These are phyloP conservation scores for Achatina immaculata DNA, from an alignment of 1,140 invertebrate species.

Conservation along the genomic window DNA sequence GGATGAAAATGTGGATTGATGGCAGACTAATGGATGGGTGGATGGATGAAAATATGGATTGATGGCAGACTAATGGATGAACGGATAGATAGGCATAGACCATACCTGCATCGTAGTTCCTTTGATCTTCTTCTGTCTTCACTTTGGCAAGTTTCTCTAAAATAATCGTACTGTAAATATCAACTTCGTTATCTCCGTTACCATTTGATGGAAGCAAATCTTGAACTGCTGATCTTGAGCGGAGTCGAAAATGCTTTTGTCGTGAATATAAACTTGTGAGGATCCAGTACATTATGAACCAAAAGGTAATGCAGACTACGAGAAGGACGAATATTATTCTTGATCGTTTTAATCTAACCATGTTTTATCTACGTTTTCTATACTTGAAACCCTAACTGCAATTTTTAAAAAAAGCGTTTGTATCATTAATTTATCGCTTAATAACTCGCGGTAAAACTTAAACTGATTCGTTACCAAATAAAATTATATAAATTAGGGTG, in stretches of 20 bases:
- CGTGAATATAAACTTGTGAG: slow-evolving; percentile 11
- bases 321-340: neutral
- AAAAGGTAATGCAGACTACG: slow-evolving; percentile 1
- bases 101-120: slow-evolving; percentile 26
- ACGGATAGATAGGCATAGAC: no score
- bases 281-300: slow-evolving; percentile 33
- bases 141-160: slow-evolving; percentile 20
- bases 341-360: slow-evolving; percentile 17
- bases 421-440: no score
- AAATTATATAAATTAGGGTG: no score
- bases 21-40: no score
- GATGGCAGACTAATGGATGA: no score
- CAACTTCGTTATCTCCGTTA: neutral
- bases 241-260: slow-evolving; percentile 1
- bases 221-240: neutral
- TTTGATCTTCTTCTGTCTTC: slow-evolving; percentile 33
- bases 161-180: slow-evolving; percentile 19
- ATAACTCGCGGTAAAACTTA: no score
- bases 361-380: no score
- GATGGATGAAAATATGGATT: no score
- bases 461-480: no score
- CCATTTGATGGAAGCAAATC: neutral
- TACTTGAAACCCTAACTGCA: no score
- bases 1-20: no score
- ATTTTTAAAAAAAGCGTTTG: no score